A percentile compares a stretch with the other conserved stretches of the same genome.
Conservation (phyloP, 2,113 vertebrate genomes). For the Periophthalmodon schlosseri region DNA sequence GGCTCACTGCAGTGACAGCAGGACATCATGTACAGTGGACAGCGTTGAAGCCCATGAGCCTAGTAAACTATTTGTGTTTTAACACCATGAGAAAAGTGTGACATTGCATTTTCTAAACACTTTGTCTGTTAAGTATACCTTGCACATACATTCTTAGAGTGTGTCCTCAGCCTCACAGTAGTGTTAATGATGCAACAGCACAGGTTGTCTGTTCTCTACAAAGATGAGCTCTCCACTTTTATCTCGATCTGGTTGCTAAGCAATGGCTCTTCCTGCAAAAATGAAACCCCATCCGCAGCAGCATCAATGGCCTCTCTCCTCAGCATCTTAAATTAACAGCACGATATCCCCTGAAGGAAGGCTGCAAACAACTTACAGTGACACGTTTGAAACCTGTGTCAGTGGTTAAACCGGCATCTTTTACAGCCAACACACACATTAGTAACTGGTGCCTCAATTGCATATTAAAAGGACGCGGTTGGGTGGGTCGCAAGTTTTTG, state of each 20-base stretch:
- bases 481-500: background rate
- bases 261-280: slow-evolving; percentile 70
- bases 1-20: slow-evolving; percentile 42
- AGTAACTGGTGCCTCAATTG: background rate
- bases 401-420: slow-evolving; percentile 20
- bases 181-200: slow-evolving; percentile 45
- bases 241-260: slow-evolving; percentile 77
- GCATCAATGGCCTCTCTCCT: slow-evolving; percentile 37
- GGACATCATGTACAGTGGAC: slow-evolving; percentile 34
- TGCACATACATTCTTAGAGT: background rate
- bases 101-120: background rate
- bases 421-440: slow-evolving; percentile 21
- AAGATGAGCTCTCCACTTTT: slow-evolving; percentile 59
- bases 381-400: background rate
- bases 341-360: slow-evolving; percentile 34
- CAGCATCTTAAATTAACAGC: slow-evolving; percentile 33
- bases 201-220: slow-evolving; percentile 46
- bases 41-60: slow-evolving; percentile 7
- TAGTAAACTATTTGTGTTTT: background rate
- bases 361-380: slow-evolving; percentile 35
- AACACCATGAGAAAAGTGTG: background rate
- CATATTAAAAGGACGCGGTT: background rate
- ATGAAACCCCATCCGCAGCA: slow-evolving; percentile 62
- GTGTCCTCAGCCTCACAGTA: slow-evolving; percentile 19
- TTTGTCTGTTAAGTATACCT: background rate